Base-by-base conservation (phyloP, 2,888 invertebrate genomes). In the Orchesellides sinensis region DNA sequence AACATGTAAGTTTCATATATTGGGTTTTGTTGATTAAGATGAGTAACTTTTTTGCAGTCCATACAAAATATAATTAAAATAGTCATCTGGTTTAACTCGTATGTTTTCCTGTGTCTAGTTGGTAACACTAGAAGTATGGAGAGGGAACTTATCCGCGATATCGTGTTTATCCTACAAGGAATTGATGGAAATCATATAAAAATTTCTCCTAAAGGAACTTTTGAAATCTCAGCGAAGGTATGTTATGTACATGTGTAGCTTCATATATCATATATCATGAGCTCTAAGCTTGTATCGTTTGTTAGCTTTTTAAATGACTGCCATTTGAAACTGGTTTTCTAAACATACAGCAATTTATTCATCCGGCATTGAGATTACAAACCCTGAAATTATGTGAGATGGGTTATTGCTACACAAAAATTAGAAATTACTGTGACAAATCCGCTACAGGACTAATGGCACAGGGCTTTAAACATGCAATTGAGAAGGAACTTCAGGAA, bases 161-260 rank as follows among this genome's bases (percentile, higher is more conserved):
- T 96, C 12, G 93, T 98, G 65, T 95, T 95, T 89, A 94, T 95
- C 0, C 95, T 98, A 85, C 96, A 97, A 89, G 98, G 98, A 2
- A 95, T 98, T 81, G 94, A 95, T 88, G 94, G 96, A 21, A 94
- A 93, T 88, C 92, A 93, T 88, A 91, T 96, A 23, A 93, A 93
- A 85, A 92, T 93, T 88, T 93, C 95, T 89, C 91, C 88, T 49
- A 88, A 87, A 61, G 89, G 88, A 59, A 88, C 86, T 21, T 89
- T 87, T 83, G 88, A 86, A 78, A 85, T 89, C 35, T 82, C 85
- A n/a, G 80, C 87, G 10, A 88, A 88, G 85, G 88, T 87, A 73
- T n/a, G 68, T 23, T 29, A 32, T 12, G 21, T 12, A 35, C 35
- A 35, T 5, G 35, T 35, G 35, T n/a, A n/a, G n/a, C n/a, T 14